phyloP scores from a whole-genome alignment of 2,113 vertebrate genomes.

The Elanus axillaris region DNA sequence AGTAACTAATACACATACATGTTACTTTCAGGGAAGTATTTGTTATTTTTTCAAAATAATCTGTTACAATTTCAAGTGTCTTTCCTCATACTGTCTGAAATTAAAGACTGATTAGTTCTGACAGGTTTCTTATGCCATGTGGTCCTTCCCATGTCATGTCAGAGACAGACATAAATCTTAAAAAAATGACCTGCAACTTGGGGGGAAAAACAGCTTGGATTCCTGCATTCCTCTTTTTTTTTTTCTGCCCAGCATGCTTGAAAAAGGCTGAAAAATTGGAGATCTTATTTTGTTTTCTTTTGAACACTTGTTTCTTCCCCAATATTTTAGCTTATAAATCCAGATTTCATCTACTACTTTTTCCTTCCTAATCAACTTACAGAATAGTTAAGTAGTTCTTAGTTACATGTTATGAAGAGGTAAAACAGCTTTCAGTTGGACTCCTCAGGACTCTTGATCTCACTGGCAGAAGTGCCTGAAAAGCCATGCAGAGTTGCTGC shows the following conservation, averaged over 20 bases:
- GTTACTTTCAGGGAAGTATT: neutral
- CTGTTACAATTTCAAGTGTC: conserved; percentile 12
- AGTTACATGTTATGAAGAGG: neutral
- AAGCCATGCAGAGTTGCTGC: neutral
- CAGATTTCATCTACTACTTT: neutral
- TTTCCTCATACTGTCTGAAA: neutral
- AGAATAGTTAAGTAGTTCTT: neutral
- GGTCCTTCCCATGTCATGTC: conserved; percentile 40
- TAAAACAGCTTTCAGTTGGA: neutral
- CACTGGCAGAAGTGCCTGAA: neutral
- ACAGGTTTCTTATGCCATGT: conserved; percentile 63
- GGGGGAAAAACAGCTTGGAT: neutral
- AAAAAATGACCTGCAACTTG: conserved; percentile 35
- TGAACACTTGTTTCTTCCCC: neutral
- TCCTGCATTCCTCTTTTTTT: neutral
- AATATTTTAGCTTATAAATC: neutral
- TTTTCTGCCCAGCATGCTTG: neutral
- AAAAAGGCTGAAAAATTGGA: neutral
- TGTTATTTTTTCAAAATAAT: neutral
- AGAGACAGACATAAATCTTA: conserved; percentile 2
- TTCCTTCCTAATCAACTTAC: neutral
- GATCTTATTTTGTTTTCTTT: neutral
- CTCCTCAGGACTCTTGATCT: neutral
- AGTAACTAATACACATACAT: neutral
- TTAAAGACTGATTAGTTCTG: conserved; percentile 48